phyloP scores from a whole-genome alignment of 2,797 vertebrate genomes.

The Hyperoplus immaculatus region DNA sequence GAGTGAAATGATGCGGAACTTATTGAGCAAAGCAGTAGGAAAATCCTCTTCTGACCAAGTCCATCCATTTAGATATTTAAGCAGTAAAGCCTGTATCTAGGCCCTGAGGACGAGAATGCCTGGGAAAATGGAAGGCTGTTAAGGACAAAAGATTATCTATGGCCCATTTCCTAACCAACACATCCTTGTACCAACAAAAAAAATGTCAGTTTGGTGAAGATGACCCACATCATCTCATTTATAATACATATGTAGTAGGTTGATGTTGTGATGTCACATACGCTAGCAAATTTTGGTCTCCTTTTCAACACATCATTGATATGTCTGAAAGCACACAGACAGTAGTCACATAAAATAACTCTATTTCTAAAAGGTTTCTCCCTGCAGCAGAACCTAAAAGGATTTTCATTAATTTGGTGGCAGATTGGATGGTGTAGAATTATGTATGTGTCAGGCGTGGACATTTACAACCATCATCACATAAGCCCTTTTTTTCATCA shows the following conservation, averaged over 20 bases:
- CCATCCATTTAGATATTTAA: neutral
- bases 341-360: neutral
- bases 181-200: neutral
- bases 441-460: neutral
- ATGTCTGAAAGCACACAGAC: neutral
- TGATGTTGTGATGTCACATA: neutral
- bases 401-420: neutral
- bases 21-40: neutral
- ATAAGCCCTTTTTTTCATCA: constrained; percentile 5
- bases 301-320: neutral
- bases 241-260: neutral
- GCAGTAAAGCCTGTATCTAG: too few relatives aligned
- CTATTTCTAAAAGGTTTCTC: neutral
- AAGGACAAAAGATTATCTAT: constrained; percentile 6
- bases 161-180: constrained; percentile 15
- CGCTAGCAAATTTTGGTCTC: neutral
- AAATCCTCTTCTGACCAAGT: neutral
- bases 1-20: constrained; percentile 5
- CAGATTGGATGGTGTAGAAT: constrained; percentile 3
- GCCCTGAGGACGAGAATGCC: neutral
- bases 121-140: neutral
- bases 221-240: neutral
- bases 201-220: neutral
- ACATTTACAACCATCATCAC: constrained; percentile 1
- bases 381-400: constrained; percentile 3